Conservation (phyloP, 2,113 vertebrate genomes). For the Muntiacus muntjak region DNA sequence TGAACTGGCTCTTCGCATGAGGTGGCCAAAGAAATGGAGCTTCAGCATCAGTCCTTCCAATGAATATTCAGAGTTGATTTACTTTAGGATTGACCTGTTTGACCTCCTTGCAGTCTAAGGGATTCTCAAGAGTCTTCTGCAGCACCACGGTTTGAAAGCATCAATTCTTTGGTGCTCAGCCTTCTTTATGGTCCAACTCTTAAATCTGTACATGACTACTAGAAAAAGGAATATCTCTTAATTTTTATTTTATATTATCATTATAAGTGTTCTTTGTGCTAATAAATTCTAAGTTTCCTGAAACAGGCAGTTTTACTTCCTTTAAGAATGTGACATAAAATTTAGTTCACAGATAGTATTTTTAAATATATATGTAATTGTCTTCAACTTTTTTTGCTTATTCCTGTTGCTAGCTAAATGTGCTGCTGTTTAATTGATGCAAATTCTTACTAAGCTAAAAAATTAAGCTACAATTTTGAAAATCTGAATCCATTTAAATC, state of each 20-base stretch:
- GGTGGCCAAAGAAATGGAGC: neutral
- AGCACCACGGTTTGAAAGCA: neutral
- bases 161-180: neutral
- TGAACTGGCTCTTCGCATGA: neutral
- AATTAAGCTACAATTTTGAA: slow-evolving; percentile 44
- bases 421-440: neutral
- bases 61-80: neutral
- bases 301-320: neutral
- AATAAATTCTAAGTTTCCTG: neutral
- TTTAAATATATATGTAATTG: neutral
- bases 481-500: slow-evolving; percentile 34
- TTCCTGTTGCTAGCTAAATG: neutral
- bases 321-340: neutral
- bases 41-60: neutral
- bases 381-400: neutral
- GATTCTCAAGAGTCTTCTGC: neutral
- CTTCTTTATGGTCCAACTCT: neutral
- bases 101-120: neutral
- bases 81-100: neutral
- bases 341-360: neutral
- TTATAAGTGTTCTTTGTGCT: neutral
- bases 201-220: neutral
- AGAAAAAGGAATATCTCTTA: neutral
- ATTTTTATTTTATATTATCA: neutral
- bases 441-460: slow-evolving; percentile 10